Base-by-base conservation (phyloP, 2,888 invertebrate genomes). In the Doris montereyensis region DNA sequence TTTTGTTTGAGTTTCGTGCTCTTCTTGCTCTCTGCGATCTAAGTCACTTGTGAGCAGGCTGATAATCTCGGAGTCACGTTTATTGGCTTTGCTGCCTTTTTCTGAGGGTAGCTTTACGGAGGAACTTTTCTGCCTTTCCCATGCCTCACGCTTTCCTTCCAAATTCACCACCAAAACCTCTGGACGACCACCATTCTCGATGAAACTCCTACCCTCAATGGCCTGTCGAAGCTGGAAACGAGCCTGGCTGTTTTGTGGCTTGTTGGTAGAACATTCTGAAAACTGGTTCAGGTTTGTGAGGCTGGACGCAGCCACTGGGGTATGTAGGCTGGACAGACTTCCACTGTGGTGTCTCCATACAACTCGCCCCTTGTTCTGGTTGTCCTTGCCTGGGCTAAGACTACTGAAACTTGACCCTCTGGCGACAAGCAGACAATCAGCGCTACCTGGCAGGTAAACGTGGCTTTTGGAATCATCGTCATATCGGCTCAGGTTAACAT, bases 401-500 rank as follows among this genome's bases (percentile, higher is more conserved):
- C 75, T 75, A 57, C 52, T 65, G 76, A 60, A 62, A 41, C 32
- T 77, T 24, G 65, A 65, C 10, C 30, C 76, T 34, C 76, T 76
- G n/a, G 68, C 28, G 3, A 65, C 52, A 28, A 77, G 75, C n/a
- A 80, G 60, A 67, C 75, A 76, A 24, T 78, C 78, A 52, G 76
- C 74, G 65, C 77, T 81, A 26, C 78, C 86, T 26, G 85, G 82
- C 26, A 87, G 76, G 82, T 86, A 83, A 0, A 87, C 86, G 81
- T 87, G 87, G 8, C 83, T 83, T 52, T 84, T 83, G 32, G 83
- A 84, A 17, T 84, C 86, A 41, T 83, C 82, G 82, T 88, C 88
- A 79, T 86, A 88, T 62, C 85, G 86, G 26, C 84, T 85, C 72
- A 89, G 75, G 80, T 88, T 88, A 8, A 89, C 87, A 85, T 89